Evolutionary conservation across 2,888 invertebrate species (phyloP).

Genomic region (Drosophila greeni): DNA sequence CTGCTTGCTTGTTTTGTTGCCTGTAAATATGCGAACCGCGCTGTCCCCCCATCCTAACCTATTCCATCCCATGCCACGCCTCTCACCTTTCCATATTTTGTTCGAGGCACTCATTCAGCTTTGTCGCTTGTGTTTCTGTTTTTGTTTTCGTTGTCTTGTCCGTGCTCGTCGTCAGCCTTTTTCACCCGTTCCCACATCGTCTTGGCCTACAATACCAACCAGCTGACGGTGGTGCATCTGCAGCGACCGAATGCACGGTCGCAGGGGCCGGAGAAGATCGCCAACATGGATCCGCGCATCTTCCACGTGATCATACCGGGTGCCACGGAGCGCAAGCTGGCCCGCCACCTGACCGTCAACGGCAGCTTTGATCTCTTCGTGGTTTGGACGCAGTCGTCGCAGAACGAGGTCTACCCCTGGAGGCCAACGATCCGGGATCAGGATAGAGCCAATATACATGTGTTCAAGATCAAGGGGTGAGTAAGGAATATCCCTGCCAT

Average conservation of each 20-base stretch:
- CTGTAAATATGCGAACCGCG: constrained; percentile 57
- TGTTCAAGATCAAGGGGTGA: constrained; percentile 87
- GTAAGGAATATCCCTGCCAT: constrained; percentile 18
- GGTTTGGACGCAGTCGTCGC: constrained; percentile 91
- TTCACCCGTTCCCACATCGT: constrained; percentile 84
- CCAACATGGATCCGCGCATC: constrained; percentile 84
- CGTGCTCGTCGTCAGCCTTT: constrained; percentile 80
- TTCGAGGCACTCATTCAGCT: constrained; percentile 45
- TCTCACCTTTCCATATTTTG: constrained; percentile 40
- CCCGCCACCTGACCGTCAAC: constrained; percentile 77
- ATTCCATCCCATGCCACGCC: constrained; percentile 9
- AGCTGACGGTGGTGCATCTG: constrained; percentile 84
- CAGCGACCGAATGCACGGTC: constrained; percentile 81
- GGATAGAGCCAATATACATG: constrained; percentile 92
- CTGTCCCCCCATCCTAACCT: not conserved
- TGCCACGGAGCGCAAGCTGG: constrained; percentile 75
- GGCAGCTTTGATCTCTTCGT: constrained; percentile 81
- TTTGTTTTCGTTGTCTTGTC: constrained; percentile 54
- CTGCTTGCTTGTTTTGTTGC: constrained; percentile 65
- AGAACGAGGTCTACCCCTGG: constrained; percentile 95
- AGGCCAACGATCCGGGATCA: constrained; percentile 90
- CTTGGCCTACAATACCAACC: constrained; percentile 85
- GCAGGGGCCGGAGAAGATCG: constrained; percentile 82
- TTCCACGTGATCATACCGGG: constrained; percentile 80
- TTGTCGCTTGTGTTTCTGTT: constrained; percentile 59